phyloP scores from a whole-genome alignment of 1,140 invertebrate genomes.

The Thrips palmi region DNA sequence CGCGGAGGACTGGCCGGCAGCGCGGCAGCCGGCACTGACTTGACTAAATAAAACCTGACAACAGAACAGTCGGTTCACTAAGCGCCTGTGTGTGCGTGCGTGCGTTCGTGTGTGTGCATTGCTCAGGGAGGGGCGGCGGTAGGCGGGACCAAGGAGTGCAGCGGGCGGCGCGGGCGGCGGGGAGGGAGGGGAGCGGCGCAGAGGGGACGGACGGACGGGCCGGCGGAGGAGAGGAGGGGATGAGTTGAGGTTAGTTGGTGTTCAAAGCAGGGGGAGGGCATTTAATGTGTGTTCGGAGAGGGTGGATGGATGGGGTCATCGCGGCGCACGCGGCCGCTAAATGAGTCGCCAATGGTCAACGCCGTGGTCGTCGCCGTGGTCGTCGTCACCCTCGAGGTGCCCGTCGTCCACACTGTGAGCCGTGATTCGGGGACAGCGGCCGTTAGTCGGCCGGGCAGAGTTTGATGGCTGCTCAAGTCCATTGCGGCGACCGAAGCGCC shows the following conservation, averaged over 20 bases:
- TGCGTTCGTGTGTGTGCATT: too few relatives aligned
- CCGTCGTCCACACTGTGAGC: too few relatives aligned
- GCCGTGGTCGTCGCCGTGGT: not conserved
- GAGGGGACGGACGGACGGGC: not conserved
- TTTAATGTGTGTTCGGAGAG: not conserved
- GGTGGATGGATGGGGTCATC: not conserved
- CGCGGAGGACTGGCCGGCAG: too few relatives aligned
- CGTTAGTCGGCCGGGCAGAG: too few relatives aligned
- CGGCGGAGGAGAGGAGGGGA: not conserved
- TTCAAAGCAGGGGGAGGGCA: not conserved
- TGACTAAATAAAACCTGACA: too few relatives aligned
- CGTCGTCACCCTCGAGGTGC: not conserved
- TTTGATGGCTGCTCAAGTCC: too few relatives aligned
- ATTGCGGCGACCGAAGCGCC: too few relatives aligned
- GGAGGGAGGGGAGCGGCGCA: not conserved
- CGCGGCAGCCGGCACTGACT: too few relatives aligned
- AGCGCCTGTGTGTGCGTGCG: too few relatives aligned
- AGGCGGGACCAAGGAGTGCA: not conserved
- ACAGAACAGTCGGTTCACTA: too few relatives aligned
- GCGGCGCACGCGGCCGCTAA: not conserved
- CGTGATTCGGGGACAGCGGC: too few relatives aligned
- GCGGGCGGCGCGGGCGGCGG: not conserved
- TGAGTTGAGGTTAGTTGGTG: not conserved
- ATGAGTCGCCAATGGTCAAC: not conserved
- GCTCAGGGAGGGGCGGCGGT: not conserved